phyloP scores from a whole-genome alignment of 92 coral and sea anemone genomes.

The Epizoanthus rinbou region DNA sequence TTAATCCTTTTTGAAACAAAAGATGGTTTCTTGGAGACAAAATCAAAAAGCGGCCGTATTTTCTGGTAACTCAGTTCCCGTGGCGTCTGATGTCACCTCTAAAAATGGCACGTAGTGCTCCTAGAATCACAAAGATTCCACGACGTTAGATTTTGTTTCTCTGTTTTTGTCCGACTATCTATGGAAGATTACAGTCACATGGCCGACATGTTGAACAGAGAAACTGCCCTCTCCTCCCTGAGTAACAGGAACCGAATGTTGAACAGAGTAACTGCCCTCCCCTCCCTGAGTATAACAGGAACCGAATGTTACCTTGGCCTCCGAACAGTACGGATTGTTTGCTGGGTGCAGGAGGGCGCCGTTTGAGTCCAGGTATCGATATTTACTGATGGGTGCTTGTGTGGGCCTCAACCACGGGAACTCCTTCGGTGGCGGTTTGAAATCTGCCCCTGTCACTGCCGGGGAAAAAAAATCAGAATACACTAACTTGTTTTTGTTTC shows the following conservation, averaged over 20 bases:
- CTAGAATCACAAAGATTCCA: slow-evolving; percentile 1
- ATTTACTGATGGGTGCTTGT: slow-evolving; percentile 65
- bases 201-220: no score
- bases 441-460: slow-evolving; percentile 81
- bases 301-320: slow-evolving; percentile 62
- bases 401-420: slow-evolving; percentile 61
- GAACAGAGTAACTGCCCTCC: no score
- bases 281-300: no score
- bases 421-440: slow-evolving; percentile 74
- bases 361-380: slow-evolving; percentile 74
- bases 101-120: slow-evolving; percentile 41
- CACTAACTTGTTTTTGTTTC: background rate
- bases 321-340: slow-evolving; percentile 64
- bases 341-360: slow-evolving; percentile 69
- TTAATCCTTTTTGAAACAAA: no score
- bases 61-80: no score
- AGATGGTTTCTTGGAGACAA: no score
- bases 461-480: background rate
- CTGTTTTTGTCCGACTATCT: no score
- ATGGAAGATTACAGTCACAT: no score
- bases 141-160: no score
- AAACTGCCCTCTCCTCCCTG: no score
- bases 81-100: slow-evolving; percentile 19
- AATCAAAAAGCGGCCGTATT: no score
- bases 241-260: background rate